A percentile compares a stretch with the other conserved stretches of the same genome.
Evolutionary conservation across 2,797 vertebrate species (phyloP).

Genomic region (Babyrousa celebensis): DNA sequence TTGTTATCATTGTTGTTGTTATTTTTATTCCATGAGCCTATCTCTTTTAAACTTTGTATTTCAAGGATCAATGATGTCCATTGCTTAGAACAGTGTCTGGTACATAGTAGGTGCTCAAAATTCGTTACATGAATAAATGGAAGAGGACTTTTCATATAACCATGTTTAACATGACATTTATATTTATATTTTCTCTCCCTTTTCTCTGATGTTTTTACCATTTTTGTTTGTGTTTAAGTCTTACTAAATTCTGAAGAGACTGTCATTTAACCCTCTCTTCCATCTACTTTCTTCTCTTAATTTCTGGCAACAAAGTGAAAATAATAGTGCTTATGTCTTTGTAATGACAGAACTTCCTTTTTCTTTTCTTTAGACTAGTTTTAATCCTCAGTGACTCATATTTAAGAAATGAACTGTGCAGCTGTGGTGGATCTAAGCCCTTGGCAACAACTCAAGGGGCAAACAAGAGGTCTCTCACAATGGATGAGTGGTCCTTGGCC

Average conservation of each 20-base stretch:
- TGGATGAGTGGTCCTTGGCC: slow-evolving; percentile 17
- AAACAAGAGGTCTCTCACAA: slow-evolving; percentile 69
- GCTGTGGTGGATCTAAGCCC: slow-evolving; percentile 63
- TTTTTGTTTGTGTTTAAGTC: slow-evolving; percentile 7
- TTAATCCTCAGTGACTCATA: slow-evolving; percentile 79
- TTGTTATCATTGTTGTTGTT: not conserved
- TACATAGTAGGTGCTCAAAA: not conserved
- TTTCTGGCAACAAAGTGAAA: slow-evolving; percentile 69
- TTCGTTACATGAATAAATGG: slow-evolving; percentile 36
- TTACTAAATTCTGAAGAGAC: slow-evolving; percentile 61
- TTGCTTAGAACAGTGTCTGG: not conserved
- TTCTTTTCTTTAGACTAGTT: slow-evolving; percentile 70
- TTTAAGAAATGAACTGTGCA: slow-evolving; percentile 76
- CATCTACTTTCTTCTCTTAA: slow-evolving; percentile 71
- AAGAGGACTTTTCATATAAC: not conserved
- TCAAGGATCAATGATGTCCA: not conserved
- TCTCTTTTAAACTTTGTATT: slow-evolving; percentile 2
- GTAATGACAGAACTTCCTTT: slow-evolving; percentile 78
- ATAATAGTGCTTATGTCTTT: slow-evolving; percentile 76
- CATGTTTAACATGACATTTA: slow-evolving; percentile 25
- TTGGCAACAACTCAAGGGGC: slow-evolving; percentile 64
- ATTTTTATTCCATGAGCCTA: not conserved
- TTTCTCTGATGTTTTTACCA: not conserved
- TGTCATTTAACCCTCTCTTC: slow-evolving; percentile 42
- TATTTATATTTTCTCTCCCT: not conserved